phyloP scores from a whole-genome alignment of 2,888 invertebrate species.

The Chouioia cunea region DNA sequence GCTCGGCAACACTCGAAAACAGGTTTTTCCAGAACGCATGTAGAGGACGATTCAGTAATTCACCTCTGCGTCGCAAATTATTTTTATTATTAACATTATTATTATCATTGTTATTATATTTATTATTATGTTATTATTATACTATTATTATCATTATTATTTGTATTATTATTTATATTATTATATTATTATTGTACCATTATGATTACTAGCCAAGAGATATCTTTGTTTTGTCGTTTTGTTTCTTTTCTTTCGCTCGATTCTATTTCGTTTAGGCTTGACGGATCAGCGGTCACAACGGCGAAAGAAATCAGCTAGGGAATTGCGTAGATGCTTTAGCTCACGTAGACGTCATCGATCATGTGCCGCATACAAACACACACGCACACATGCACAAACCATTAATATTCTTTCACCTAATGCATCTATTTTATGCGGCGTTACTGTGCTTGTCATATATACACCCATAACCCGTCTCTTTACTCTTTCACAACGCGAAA shows the following conservation, averaged over 20 bases:
- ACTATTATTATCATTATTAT: no score
- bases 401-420: slow-evolving; percentile 42
- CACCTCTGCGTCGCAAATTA: background rate
- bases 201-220: no score
- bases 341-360: slow-evolving; percentile 40
- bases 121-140: no score
- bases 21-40: slow-evolving; percentile 29
- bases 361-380: background rate
- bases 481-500: no score
- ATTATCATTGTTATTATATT: background rate
- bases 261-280: slow-evolving; percentile 25
- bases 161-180: no score
- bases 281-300: slow-evolving; percentile 28
- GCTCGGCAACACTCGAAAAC: slow-evolving; percentile 5
- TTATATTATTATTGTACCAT: no score
- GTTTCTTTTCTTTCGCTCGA: background rate
- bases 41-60: slow-evolving; percentile 14
- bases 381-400: slow-evolving; percentile 1
- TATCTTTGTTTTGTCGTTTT: background rate
- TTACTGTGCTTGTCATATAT: background rate
- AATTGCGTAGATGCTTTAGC: slow-evolving; percentile 23
- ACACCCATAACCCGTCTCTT: no score
- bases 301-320: slow-evolving; percentile 35
- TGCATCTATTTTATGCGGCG: slow-evolving; percentile 22
- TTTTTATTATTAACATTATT: no score